Evolutionary conservation across 2,113 vertebrate genomes (phyloP).

Genomic region (Serinus canaria): DNA sequence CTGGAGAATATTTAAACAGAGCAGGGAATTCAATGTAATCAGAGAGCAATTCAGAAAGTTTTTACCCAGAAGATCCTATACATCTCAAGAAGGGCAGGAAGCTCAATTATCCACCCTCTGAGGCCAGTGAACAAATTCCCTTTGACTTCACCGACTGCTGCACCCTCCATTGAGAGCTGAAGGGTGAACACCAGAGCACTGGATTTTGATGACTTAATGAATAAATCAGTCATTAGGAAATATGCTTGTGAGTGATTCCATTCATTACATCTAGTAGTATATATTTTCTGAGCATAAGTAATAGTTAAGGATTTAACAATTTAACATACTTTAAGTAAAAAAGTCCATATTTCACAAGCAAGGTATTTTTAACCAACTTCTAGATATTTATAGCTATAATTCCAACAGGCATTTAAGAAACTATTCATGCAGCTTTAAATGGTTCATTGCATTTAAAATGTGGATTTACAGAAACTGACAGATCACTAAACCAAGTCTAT

Average conservation of each 20-base stretch:
- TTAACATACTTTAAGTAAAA: neutral
- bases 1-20: neutral
- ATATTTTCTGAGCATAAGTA: neutral
- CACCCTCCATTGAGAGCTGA: neutral
- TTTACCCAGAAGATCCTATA: neutral
- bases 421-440: neutral
- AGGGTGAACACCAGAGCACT: neutral
- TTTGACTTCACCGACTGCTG: neutral
- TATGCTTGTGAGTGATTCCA: neutral
- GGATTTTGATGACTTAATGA: neutral
- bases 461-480: conserved; percentile 56
- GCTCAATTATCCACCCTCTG: neutral
- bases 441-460: conserved; percentile 22
- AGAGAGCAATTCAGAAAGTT: neutral
- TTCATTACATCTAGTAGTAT: neutral
- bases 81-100: neutral
- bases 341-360: neutral
- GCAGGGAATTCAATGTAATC: neutral
- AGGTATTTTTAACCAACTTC: neutral
- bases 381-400: conserved; percentile 4
- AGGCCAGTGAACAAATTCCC: neutral
- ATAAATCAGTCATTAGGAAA: neutral
- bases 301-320: neutral
- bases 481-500: conserved; percentile 53
- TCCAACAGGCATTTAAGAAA: neutral